Base-by-base conservation (phyloP, 2,888 invertebrate genomes). In the Apodemia duryi region DNA sequence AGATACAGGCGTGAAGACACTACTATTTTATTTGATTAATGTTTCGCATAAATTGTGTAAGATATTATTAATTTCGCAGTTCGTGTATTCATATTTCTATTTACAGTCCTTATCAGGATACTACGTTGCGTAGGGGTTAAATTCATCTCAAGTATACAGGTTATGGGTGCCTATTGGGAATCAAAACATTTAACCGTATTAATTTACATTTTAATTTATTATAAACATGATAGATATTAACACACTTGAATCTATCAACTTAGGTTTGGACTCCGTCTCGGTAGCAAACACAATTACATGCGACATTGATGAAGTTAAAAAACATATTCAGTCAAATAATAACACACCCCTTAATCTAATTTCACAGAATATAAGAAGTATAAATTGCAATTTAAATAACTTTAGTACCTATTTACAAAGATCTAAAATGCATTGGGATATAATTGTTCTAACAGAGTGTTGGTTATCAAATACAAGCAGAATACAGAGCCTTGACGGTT, bases 361-460 rank as follows among this genome's bases (percentile, higher is more conserved):
- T 1, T 51, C 65, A 28, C 67, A 67, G 63, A 67, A 67, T 46
- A 65, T 62, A 11, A 51, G 65, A 9, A 67, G 63, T 54, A 67
- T 67, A 21, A 54, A 63, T 35, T 11, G 35, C 13, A 65, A 67
- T 0, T 21, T 21, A 21, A 21, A 21, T 21, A 21, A 21, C 21
- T 21, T 21, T 21, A 21, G 21, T 21, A 32, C 65, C 7, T 28
- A 60, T 5, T 41, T 63, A 43, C 21, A 9, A 5, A 51, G 43
- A 35, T 29, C 61, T 32, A 38, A 52, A 6, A 61, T 65, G 54
- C 43, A 63, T 1, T 63, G 38, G 10, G 65, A 67, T 61, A 28
- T 67, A 21, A 21, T 65, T 29, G 38, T 65, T 41, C 35, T 67
- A 6, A 65, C 65, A 1, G 65, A 67, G 62, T 67, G 67, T 29